Evolutionary conservation across 2,113 vertebrate species (phyloP).

Genomic region (Tachycineta bicolor): DNA sequence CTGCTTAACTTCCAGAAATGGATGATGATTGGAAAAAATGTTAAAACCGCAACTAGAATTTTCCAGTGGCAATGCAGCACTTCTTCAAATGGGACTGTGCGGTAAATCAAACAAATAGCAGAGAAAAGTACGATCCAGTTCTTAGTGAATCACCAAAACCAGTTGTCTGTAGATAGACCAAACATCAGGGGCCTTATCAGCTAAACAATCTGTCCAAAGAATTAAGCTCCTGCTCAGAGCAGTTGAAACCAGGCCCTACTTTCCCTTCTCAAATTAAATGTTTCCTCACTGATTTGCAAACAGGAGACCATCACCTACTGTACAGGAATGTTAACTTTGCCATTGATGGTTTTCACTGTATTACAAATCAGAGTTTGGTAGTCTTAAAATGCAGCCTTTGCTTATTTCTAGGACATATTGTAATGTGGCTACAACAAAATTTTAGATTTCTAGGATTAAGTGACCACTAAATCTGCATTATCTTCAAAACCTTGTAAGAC

Average conservation of each 20-base stretch:
- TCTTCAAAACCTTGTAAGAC: neutral
- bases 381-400: neutral
- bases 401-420: neutral
- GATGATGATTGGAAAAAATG: neutral
- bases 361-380: neutral
- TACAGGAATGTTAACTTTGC: neutral
- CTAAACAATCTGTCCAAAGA: neutral
- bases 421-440: neutral
- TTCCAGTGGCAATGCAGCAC: neutral
- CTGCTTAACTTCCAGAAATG: constrained; percentile 10
- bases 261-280: neutral
- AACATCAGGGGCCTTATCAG: neutral
- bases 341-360: neutral
- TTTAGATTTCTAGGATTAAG: neutral
- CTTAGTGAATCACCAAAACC: neutral
- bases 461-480: neutral
- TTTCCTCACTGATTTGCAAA: neutral
- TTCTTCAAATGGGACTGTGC: neutral
- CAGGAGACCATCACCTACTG: neutral
- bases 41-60: neutral
- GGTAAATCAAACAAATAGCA: constrained; percentile 6
- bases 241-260: neutral
- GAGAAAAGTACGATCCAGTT: neutral
- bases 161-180: neutral
- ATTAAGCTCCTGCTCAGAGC: neutral